phyloP scores from a whole-genome alignment of 2,888 invertebrate species.

The Griposia aprilina region DNA sequence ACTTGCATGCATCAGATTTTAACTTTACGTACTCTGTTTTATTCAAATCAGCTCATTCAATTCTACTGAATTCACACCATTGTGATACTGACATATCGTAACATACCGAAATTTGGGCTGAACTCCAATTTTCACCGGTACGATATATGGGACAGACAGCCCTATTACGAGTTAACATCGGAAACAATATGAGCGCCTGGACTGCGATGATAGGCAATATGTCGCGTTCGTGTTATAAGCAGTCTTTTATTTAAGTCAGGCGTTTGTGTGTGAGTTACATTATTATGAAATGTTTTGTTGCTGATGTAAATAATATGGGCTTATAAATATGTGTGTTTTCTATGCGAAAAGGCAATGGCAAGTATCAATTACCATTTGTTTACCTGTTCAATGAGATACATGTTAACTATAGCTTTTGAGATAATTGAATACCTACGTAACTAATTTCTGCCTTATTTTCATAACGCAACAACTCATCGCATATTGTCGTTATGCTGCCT shows the following conservation, averaged over 20 bases:
- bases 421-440: neutral
- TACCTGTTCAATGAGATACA: neutral
- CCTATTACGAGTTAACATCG: constrained; percentile 36
- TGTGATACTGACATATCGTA: constrained; percentile 24
- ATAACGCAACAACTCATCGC: neutral
- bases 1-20: neutral
- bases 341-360: neutral
- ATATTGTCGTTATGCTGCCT: no score
- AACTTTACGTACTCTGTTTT: neutral
- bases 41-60: neutral
- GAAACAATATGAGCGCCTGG: constrained; percentile 62
- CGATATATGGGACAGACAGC: constrained; percentile 52
- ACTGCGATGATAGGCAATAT: constrained; percentile 57
- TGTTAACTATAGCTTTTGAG: neutral
- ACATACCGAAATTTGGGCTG: constrained; percentile 39
- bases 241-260: constrained; percentile 50
- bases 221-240: constrained; percentile 30
- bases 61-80: constrained; percentile 21
- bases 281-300: constrained; percentile 9
- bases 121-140: constrained; percentile 41
- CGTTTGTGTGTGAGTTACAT: constrained; percentile 11
- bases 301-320: neutral
- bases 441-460: neutral
- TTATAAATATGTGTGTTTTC: neutral
- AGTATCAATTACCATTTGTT: neutral